Evolutionary conservation across 2,888 invertebrate species (phyloP), one percentile per base, ranked within the genome.

Genomic region (Exocentrus adspersus): DNA sequence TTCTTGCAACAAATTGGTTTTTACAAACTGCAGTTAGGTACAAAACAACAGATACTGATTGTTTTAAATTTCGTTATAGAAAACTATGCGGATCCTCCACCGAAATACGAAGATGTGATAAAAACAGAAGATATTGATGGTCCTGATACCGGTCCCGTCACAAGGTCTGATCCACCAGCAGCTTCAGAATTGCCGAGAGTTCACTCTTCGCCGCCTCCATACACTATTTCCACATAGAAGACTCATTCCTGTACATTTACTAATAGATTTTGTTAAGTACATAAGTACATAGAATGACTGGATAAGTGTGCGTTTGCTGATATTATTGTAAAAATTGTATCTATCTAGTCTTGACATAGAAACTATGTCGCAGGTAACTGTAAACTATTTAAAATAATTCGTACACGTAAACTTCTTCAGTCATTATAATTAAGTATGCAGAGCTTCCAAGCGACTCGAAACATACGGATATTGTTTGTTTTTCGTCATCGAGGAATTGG

Each of bases 21-120:
- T 24, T 7, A 24, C 7, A 24, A 3, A 24, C 3, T 7, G 7
- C 7, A 5, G 24, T 7, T 5, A 24, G 24, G 7, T 24, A 24
- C 7, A 5, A 24, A 5, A 24, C 24, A n/a, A n/a, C 7, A 24
- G 24, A 5, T 7, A 7, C 24, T 24, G 7, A 24, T 24, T 24
- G 24, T 5, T 24, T 3, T 24, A 24, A 5, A 24, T 7, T 24
- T 24, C 7, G 3, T 48, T 52, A 57, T n/a, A 48, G 45, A n/a
- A 9, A 41, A 59, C 14, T 42, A 74, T 53, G 46, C 62, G n/a
- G 77, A 78, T 28, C 70, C 73, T 37, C 79, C 79, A 19, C 79
- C 79, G 41, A 78, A 75, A 64, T 79, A 79, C 60, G 78, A 79
- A 62, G 79, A 79, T 52, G 67, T 77, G 30, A 66, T 79, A 24